These are phyloP conservation scores for Hofmannophila pseudospretella DNA, from an alignment of 2,888 invertebrate species.

Conservation along the genomic window DNA sequence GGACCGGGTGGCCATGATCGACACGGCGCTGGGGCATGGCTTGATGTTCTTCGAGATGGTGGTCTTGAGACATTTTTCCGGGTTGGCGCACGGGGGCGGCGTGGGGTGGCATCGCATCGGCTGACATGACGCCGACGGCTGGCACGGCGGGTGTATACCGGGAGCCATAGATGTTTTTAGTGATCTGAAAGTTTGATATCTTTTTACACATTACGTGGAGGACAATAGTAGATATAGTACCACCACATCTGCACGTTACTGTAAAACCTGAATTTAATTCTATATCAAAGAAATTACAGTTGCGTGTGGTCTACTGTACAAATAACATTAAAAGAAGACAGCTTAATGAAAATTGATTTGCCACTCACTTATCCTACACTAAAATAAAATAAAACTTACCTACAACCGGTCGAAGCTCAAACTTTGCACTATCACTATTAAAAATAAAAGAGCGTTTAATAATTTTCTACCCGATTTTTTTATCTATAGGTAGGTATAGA, in stretches of 20 bases:
- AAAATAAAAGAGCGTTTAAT: no score
- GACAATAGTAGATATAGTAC: background rate
- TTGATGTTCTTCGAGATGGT: constrained; percentile 42
- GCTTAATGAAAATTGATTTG: constrained; percentile 33
- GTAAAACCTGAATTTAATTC: background rate
- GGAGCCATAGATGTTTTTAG: constrained; percentile 42
- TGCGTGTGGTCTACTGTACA: background rate
- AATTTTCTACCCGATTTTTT: no score
- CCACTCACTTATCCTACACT: constrained; percentile 33
- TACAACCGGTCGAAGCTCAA: background rate
- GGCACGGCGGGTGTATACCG: constrained; percentile 58
- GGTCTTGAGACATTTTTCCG: constrained; percentile 51
- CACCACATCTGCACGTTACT: no score
- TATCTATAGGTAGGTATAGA: constrained; percentile 9
- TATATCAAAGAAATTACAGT: background rate
- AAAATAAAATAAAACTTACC: constrained; percentile 26
- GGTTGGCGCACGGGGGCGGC: constrained; percentile 52
- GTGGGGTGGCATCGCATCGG: constrained; percentile 58
- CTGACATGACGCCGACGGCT: constrained; percentile 54
- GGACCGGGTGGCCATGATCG: constrained; percentile 53
- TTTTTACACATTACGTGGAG: background rate
- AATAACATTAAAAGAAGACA: constrained; percentile 33
- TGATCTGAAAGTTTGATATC: constrained; percentile 4
- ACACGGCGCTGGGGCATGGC: constrained; percentile 59
- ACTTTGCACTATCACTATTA: background rate